Conservation (phyloP, 2,888 invertebrate genomes). For the Oxyscelio sp. region DNA sequence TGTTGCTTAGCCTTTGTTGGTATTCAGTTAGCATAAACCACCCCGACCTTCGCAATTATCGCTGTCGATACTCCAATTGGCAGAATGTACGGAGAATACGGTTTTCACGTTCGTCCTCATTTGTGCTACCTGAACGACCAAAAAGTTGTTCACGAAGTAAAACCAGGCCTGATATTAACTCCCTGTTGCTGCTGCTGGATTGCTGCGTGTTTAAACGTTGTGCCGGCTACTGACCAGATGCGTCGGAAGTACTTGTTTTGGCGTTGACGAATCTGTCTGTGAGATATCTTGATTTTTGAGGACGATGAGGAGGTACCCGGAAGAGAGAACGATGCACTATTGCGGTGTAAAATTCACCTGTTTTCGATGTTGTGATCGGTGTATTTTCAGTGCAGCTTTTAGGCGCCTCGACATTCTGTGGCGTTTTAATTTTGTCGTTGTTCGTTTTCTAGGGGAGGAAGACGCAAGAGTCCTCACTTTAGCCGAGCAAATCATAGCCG, state of each 20-base stretch:
- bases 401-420: constrained; percentile 81
- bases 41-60: constrained; percentile 33
- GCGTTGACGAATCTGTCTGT: not conserved
- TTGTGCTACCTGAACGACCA: constrained; percentile 53
- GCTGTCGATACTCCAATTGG: not conserved
- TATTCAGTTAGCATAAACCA: constrained; percentile 63
- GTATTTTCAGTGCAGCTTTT: constrained; percentile 70
- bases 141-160: constrained; percentile 7
- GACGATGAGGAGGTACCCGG: constrained; percentile 21
- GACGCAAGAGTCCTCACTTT: constrained; percentile 97
- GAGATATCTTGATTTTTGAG: not conserved
- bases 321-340: constrained; percentile 30
- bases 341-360: constrained; percentile 55
- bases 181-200: constrained; percentile 51
- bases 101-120: not conserved
- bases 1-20: constrained; percentile 87
- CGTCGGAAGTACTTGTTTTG: constrained; percentile 29
- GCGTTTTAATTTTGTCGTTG: constrained; percentile 81
- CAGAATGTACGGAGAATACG: not conserved
- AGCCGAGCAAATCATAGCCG: constrained; percentile 99
- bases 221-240: constrained; percentile 10
- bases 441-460: constrained; percentile 93
- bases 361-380: constrained; percentile 83
- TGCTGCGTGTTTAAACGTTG: constrained; percentile 42
- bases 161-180: constrained; percentile 26